Evolutionary conservation across 2,113 vertebrate species (phyloP).

Genomic region (Mus spicilegus): DNA sequence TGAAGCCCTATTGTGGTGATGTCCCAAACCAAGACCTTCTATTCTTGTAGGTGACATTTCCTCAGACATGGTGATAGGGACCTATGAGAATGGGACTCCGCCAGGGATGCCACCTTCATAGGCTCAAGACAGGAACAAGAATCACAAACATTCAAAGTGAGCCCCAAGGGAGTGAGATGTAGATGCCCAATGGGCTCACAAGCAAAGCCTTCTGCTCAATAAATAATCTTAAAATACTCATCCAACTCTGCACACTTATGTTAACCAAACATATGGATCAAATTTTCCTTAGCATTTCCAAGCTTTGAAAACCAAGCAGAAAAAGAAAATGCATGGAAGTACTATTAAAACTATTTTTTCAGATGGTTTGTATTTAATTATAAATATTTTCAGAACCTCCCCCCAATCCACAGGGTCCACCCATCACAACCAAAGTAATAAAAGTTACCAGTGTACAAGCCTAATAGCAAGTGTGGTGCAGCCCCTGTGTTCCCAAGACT

Average conservation of each 20-base stretch:
- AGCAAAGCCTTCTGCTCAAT: neutral
- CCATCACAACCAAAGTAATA: neutral
- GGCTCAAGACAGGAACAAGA: neutral
- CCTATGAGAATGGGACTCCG: neutral
- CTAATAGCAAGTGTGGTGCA: fast-evolving
- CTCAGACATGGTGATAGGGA: neutral
- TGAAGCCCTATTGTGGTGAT: neutral
- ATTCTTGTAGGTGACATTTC: neutral
- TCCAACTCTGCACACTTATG: neutral
- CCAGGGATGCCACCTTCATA: neutral
- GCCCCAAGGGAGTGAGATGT: too few relatives aligned
- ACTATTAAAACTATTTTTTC: neutral
- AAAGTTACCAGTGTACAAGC: too few relatives aligned
- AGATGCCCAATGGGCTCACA: too few relatives aligned
- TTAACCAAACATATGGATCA: neutral
- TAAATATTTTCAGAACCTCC: neutral
- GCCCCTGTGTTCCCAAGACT: fast-evolving
- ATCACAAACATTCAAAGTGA: neutral
- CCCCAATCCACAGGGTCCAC: neutral
- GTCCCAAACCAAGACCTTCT: neutral
- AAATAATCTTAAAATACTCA: neutral
- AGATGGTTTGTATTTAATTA: constrained; percentile 30
- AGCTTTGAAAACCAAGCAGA: constrained; percentile 16
- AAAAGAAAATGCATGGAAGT: neutral
- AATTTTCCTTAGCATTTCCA: constrained; percentile 45